phyloP scores from a whole-genome alignment of 1,140 invertebrate species.

The Dendrolimus punctatus region DNA sequence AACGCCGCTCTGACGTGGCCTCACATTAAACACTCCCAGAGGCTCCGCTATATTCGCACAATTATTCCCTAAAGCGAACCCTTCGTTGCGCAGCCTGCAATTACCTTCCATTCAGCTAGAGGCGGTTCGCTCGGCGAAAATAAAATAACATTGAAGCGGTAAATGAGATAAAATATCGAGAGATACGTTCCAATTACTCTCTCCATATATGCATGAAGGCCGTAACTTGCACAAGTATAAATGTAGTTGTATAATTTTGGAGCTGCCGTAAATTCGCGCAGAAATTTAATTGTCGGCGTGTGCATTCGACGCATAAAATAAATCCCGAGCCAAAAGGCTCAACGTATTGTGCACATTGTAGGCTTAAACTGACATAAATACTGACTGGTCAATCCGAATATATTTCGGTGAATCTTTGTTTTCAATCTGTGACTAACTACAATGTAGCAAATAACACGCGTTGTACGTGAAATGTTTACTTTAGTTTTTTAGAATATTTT shows the following conservation, averaged over 20 bases:
- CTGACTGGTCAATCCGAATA: slow-evolving; percentile 10
- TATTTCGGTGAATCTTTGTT: slow-evolving; percentile 15
- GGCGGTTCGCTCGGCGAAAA: slow-evolving; percentile 36
- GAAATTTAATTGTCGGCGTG: slow-evolving; percentile 22
- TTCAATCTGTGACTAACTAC: slow-evolving; percentile 13
- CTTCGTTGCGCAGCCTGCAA: slow-evolving; percentile 58
- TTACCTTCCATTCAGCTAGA: slow-evolving; percentile 61
- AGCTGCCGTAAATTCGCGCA: slow-evolving; percentile 16
- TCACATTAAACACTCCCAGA: slow-evolving; percentile 62
- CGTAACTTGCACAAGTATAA: slow-evolving; percentile 6
- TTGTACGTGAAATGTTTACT: slow-evolving; percentile 13
- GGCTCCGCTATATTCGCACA: slow-evolving; percentile 53
- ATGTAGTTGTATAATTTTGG: slow-evolving; percentile 18
- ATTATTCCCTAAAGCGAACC: slow-evolving; percentile 67
- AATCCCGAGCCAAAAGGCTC: slow-evolving; percentile 20
- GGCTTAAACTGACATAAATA: slow-evolving; percentile 12
- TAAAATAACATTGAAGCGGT: slow-evolving; percentile 60
- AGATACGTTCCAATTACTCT: slow-evolving; percentile 49
- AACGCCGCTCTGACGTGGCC: slow-evolving; percentile 49
- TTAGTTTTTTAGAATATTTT: slow-evolving; percentile 9
- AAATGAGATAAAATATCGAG: slow-evolving; percentile 64
- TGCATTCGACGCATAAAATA: slow-evolving; percentile 16
- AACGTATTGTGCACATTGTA: slow-evolving; percentile 8
- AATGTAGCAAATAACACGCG: slow-evolving; percentile 21
- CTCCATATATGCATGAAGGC: slow-evolving; percentile 22